A percentile compares a stretch with the other conserved stretches of the same genome.
Evolutionary conservation across 2,888 invertebrate genomes (phyloP).

Genomic region (Labia minor): DNA sequence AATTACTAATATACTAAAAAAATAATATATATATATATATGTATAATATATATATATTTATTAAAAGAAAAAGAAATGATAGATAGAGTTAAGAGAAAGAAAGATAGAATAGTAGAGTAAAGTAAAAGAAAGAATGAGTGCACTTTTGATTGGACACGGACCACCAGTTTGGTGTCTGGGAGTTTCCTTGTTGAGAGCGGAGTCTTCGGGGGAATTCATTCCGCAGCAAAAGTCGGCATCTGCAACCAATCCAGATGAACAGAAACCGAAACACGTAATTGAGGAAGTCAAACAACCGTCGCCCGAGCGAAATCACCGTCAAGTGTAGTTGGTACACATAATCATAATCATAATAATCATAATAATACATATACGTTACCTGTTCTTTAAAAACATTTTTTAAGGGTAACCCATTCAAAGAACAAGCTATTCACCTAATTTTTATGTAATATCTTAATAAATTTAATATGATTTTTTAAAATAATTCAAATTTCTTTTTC

Average conservation of each 20-base stretch:
- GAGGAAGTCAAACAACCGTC: no score
- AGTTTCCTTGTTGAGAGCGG: conserved; percentile 20
- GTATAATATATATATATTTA: no score
- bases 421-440: neutral
- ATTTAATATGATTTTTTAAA: no score
- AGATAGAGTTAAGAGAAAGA: neutral
- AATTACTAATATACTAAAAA: neutral
- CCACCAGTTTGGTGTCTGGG: conserved; percentile 22
- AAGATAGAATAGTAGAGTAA: neutral
- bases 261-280: neutral
- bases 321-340: no score
- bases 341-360: no score
- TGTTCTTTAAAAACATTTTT: no score
- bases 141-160: conserved; percentile 22
- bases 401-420: neutral
- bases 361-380: no score
- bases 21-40: neutral
- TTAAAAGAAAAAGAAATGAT: neutral
- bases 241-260: conserved; percentile 43
- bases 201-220: conserved; percentile 55
- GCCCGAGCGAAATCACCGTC: no score
- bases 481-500: no score
- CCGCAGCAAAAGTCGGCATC: conserved; percentile 86
- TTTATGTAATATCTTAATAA: no score
- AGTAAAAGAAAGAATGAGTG: neutral